Base-by-base conservation (phyloP, 2,797 vertebrate genomes). In the Cuculus canorus region DNA sequence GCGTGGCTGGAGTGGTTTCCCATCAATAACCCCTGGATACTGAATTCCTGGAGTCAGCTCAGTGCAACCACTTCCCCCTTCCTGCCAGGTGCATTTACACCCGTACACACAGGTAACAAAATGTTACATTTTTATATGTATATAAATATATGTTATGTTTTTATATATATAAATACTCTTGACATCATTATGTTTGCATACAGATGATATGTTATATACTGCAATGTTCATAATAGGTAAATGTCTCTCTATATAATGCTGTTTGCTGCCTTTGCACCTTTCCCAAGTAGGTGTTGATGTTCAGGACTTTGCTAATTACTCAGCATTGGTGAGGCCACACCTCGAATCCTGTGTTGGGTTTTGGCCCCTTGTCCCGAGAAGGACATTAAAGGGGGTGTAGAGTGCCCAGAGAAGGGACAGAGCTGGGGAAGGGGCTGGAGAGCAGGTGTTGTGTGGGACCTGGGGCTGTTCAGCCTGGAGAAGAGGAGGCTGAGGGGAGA, bases 1-100 rank as follows among this genome's bases (percentile, higher is more conserved):
- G 13, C 24, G 1, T 6, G 18, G 22, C 25, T 12, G 17, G 23
- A 65, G 4, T 1, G 24, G 35, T 22, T 45, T 39, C 54, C 13
- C 66, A 28, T 10, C 4, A 1, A 0, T 2, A 7, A 2, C 37
- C 18, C 5, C 37, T 10, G 50, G 22, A 1, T 14, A 2, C 5
- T 9, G n/a, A 54, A 13, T 11, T n/a, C 2, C 15, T 13, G 54
- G 27, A 7, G 48, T 11, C 21, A 22, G 45, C 33, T n/a, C 66
- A 4, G 25, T 10, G 13, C 41, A 19, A 3, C 28, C 57, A 53
- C 45, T 30, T 30, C 56, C 3, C n/a, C 19, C 19, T 13, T 27
- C 4, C 45, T 19, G 50, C 69, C 65, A 0, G 7, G 25, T 4
- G 1, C 24, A 8, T 6, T 4, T 2, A 11, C 24, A 7, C 22